Evolutionary conservation across 2,113 vertebrate species (phyloP), one percentile per base, ranked within the genome.

Genomic region (Rana temporaria): DNA sequence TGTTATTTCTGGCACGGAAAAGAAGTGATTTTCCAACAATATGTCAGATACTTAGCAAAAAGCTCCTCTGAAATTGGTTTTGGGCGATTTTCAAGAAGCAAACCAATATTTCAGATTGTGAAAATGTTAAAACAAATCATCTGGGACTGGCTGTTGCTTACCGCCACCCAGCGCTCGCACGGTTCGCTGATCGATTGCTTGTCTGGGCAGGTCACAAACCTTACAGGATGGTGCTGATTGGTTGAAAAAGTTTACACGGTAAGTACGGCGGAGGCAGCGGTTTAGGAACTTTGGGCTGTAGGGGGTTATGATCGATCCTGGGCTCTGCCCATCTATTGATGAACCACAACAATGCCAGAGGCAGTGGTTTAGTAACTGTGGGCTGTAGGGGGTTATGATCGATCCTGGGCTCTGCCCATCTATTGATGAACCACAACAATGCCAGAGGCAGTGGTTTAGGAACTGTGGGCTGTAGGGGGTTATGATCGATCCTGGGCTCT

Each of bases 1-100:
- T 89, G 85, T 88, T 91, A 48, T 85, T 81, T 56, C 87, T 89
- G 88, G 88, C 67, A 67, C 1, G 42, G 24, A 3, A 0, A 0
- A 2, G 62, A 67, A 63, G 11, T 76, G 53, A 69, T 59, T 79
- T 88, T 89, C 86, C 88, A 87, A 84, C 78, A 79, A 84, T 81
- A 53, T 82, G 84, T 87, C 86, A 85, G 75, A 69, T 57, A 79
- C 68, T 34, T 59, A 0, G 56, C 84, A 24, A 67, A 76, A 72
- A 82, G 72, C 78, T 68, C 72, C 84, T 73, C 0, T 30, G 59
- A 64, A 72, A 79, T 34, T 53, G 9, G 72, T 55, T 73, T 52
- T 62, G 75, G 84, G 86, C 67, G 57, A 14, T 62, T 76, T 86
- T 78, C 79, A 87, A 71, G 84, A 84, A 62, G 7, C 69, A 70